Percentiles rank a stretch among this genome's conserved stretches.
Evolutionary conservation across 2,888 invertebrate species (phyloP).

Genomic region (Amblyteles armatorius): DNA sequence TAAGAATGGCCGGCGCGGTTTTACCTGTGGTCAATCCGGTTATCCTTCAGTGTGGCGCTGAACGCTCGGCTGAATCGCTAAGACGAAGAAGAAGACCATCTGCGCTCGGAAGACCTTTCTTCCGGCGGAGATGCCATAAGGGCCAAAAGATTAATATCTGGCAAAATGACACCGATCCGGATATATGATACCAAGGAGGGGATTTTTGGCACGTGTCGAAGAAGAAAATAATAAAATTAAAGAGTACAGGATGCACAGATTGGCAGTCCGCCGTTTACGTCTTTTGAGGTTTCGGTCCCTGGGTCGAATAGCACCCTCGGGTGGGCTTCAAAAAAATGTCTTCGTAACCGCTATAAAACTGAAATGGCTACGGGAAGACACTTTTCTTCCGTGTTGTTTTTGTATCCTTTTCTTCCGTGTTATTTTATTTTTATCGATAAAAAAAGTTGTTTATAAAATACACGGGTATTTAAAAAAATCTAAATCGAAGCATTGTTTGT

Average conservation of each 20-base stretch:
- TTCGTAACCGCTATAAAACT: slow-evolving; percentile 11
- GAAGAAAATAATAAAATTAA: background rate
- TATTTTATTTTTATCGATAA: background rate
- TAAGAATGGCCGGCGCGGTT: too few species aligned
- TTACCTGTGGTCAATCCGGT: too few species aligned
- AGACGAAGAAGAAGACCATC: background rate
- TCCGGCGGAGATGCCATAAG: slow-evolving; percentile 23
- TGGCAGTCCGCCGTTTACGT: slow-evolving; percentile 29
- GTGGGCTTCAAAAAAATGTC: background rate
- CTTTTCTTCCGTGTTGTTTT: background rate
- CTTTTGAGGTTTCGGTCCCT: slow-evolving; percentile 58
- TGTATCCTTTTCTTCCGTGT: background rate
- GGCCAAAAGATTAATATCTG: slow-evolving; percentile 34
- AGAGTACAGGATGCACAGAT: slow-evolving; percentile 55
- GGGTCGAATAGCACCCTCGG: slow-evolving; percentile 52
- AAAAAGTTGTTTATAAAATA: background rate
- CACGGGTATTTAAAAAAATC: background rate
- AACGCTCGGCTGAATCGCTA: too few species aligned
- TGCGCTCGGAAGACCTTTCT: slow-evolving; percentile 33
- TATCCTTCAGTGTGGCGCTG: too few species aligned
- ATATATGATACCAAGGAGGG: slow-evolving; percentile 37
- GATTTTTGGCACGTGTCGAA: slow-evolving; percentile 52
- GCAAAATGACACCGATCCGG: slow-evolving; percentile 17
- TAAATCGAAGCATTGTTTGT: too few species aligned
- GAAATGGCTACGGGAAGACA: slow-evolving; percentile 10